Conservation (phyloP, 2,888 invertebrate genomes). For the Caenorhabditis macrosperma region DNA sequence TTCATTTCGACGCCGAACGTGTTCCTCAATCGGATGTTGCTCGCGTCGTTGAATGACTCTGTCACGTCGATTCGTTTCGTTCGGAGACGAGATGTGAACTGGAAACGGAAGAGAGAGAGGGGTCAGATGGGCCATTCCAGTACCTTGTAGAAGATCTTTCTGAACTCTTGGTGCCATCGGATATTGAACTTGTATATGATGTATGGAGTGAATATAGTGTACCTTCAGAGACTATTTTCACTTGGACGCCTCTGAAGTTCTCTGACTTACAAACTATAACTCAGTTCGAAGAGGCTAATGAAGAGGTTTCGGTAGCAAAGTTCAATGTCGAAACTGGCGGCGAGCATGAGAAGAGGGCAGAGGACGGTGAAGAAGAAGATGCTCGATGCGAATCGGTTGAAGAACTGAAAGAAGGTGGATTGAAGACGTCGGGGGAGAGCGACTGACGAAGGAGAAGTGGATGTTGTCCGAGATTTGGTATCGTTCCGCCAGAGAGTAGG, state of each 20-base stretch:
- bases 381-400: slow-evolving; percentile 42
- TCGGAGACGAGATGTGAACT: slow-evolving; percentile 8
- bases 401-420: slow-evolving; percentile 31
- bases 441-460: slow-evolving; percentile 44
- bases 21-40: slow-evolving; percentile 23
- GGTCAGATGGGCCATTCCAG: too few relatives aligned
- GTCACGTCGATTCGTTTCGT: slow-evolving; percentile 42
- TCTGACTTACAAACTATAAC: slow-evolving; percentile 27
- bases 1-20: slow-evolving; percentile 55
- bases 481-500: slow-evolving; percentile 38
- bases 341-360: slow-evolving; percentile 44
- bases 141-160: slow-evolving; percentile 9
- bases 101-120: neutral
- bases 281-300: slow-evolving; percentile 35
- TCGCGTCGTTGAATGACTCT: slow-evolving; percentile 1
- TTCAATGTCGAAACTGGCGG: slow-evolving; percentile 19
- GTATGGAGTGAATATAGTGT: slow-evolving; percentile 50
- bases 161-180: slow-evolving; percentile 42
- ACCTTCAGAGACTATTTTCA: slow-evolving; percentile 1
- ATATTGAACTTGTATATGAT: slow-evolving; percentile 53
- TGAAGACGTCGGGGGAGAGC: too few relatives aligned
- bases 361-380: slow-evolving; percentile 52
- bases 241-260: neutral
- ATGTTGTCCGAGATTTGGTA: slow-evolving; percentile 55
- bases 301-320: slow-evolving; percentile 38